Evolutionary conservation across 2,113 vertebrate genomes (phyloP).

Genomic region (Urocynchramus pylzowi): DNA sequence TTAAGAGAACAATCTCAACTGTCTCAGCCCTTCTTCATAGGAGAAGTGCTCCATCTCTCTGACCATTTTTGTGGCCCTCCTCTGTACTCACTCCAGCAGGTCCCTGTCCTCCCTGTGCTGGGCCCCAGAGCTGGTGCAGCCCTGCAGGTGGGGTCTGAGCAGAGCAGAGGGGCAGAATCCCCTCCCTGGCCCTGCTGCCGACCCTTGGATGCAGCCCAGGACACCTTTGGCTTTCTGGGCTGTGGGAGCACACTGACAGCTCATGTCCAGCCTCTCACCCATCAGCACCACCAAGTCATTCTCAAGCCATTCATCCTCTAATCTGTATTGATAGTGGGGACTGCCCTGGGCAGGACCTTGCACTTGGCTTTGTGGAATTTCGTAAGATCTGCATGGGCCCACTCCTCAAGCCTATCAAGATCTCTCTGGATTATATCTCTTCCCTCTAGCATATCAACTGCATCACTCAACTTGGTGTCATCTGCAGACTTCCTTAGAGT

Average conservation of each 20-base stretch:
- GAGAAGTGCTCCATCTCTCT: neutral
- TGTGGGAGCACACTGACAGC: neutral
- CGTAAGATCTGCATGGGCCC: neutral
- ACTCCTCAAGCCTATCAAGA: neutral
- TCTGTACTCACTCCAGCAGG: fast-evolving
- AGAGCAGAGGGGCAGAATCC: neutral
- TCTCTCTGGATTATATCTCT: neutral
- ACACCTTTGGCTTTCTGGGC: fast-evolving
- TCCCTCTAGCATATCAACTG: neutral
- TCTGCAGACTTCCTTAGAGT: neutral
- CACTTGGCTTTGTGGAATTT: neutral
- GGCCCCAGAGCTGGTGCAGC: neutral
- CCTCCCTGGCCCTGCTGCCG: neutral
- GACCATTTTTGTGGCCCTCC: neutral
- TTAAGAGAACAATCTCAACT: neutral
- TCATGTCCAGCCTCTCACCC: neutral
- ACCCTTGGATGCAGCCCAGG: neutral
- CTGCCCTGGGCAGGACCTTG: neutral
- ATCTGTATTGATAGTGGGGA: neutral
- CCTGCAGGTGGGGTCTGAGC: neutral
- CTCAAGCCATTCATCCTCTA: neutral
- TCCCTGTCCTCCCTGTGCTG: neutral
- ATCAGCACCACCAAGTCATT: fast-evolving
- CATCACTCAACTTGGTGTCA: neutral
- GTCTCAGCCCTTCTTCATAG: neutral